Evolutionary conservation across 2,113 vertebrate genomes (phyloP).

Genomic region (Plestiodon gilberti): DNA sequence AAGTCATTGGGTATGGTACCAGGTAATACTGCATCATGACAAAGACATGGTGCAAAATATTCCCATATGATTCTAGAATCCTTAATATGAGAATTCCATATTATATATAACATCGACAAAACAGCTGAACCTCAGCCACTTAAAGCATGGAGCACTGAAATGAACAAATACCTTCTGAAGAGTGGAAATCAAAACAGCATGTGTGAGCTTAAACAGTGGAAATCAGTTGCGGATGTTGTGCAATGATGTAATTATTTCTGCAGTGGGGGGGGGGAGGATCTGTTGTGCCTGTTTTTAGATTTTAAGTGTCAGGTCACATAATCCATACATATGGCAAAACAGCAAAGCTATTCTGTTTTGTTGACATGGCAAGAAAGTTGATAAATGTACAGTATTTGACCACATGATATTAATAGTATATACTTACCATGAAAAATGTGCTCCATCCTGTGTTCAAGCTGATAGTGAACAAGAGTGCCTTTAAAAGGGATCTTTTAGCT

Average conservation of each 20-base stretch:
- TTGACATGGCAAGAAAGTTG: constrained; percentile 53
- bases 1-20: constrained; percentile 74
- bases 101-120: constrained; percentile 79
- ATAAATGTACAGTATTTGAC: constrained; percentile 12
- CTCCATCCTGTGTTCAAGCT: constrained; percentile 33
- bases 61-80: constrained; percentile 78
- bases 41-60: constrained; percentile 79
- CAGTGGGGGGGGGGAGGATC: constrained; percentile 45
- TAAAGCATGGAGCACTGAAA: constrained; percentile 68
- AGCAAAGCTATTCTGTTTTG: constrained; percentile 43
- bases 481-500: not conserved
- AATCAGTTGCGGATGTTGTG: constrained; percentile 57
- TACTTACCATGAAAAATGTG: constrained; percentile 14
- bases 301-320: constrained; percentile 63
- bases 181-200: constrained; percentile 80
- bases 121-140: constrained; percentile 75
- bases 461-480: constrained; percentile 24
- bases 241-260: constrained; percentile 71
- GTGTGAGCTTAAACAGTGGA: constrained; percentile 76
- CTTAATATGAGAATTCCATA: constrained; percentile 78
- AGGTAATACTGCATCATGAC: constrained; percentile 71
- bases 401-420: not conserved
- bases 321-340: constrained; percentile 53
- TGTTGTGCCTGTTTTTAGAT: constrained; percentile 59
- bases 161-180: constrained; percentile 77